phyloP scores from a whole-genome alignment of 2,888 invertebrate species.

The Ormyrus labotus region DNA sequence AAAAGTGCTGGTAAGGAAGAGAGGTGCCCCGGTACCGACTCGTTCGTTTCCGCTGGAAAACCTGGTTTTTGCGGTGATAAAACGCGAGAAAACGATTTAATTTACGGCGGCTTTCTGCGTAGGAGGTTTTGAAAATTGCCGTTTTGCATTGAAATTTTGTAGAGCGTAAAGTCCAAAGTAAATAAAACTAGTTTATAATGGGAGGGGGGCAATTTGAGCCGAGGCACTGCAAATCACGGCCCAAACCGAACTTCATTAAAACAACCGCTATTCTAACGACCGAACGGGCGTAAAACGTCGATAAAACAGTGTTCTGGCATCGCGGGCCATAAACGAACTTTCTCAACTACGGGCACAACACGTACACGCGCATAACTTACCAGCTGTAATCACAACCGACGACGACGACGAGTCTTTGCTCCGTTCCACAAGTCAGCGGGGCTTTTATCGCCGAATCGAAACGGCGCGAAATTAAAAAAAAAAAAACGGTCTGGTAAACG shows the following conservation, averaged over 20 bases:
- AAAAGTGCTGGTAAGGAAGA: neutral
- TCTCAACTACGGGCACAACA: neutral
- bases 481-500: constrained; percentile 25
- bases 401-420: neutral
- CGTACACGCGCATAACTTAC: constrained; percentile 47
- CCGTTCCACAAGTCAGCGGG: neutral
- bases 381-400: constrained; percentile 28
- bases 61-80: no score
- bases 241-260: neutral
- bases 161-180: no score
- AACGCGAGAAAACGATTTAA: no score
- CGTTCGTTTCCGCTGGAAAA: neutral
- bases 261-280: constrained; percentile 1
- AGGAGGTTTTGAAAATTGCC: neutral
- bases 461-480: neutral
- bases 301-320: constrained; percentile 17
- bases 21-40: neutral
- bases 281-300: constrained; percentile 15
- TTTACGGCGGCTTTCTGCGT: neutral
- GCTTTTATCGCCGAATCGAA: neutral
- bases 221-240: neutral
- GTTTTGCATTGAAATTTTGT: no score
- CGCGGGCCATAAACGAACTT: constrained; percentile 20
- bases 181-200: no score
- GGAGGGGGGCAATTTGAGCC: constrained; percentile 1